Base-by-base conservation (phyloP, 2,797 vertebrate species). In the Okamejei kenojei region DNA sequence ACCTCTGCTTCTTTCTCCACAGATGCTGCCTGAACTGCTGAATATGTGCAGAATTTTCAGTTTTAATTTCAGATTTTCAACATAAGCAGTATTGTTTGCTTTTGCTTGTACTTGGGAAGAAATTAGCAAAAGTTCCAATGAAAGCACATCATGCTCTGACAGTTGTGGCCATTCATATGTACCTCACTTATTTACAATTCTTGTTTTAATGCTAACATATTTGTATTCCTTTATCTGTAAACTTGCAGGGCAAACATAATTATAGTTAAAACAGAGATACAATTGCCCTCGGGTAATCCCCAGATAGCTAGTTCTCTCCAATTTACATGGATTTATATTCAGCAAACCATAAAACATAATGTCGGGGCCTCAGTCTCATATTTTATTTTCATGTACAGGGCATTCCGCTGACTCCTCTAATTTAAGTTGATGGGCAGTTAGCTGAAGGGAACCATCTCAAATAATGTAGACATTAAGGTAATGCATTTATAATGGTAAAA, bases 381-480 rank as follows among this genome's bases (percentile, higher is more conserved):
- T 65, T 88, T 35, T 68, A 9, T 65, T 68, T 88, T 68, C 32
- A 17, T 21, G 17, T 35, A 68, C 23, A 23, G n/a, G n/a, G 84
- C n/a, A 68, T 19, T n/a, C n/a, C 19, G 61, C n/a, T 65, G 84
- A 65, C n/a, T 8, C 32, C 29, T 2, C 29, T 19, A 88, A 35
- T 88, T 88, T 35, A 88, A 88, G 17, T 68, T 88, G 63, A 88
- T 84, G 54, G 81, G 81, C 54, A 17, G 8, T 84, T 84, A 68
- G 63, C n/a, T 68, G 65, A 65, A 88, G n/a, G 29, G n/a, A 88
- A 88, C 17, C 63, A 88, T 88, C 84, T 65, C 84, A 68, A 88
- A 32, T 68, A 68, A 88, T 88, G 29, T 29, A 21, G n/a, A 17
- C 84, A 88, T 88, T 88, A 88, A 65, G 58, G n/a, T 65, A 88